phyloP scores from a whole-genome alignment of 2,113 vertebrate genomes.

The Hemiscyllium ocellatum region DNA sequence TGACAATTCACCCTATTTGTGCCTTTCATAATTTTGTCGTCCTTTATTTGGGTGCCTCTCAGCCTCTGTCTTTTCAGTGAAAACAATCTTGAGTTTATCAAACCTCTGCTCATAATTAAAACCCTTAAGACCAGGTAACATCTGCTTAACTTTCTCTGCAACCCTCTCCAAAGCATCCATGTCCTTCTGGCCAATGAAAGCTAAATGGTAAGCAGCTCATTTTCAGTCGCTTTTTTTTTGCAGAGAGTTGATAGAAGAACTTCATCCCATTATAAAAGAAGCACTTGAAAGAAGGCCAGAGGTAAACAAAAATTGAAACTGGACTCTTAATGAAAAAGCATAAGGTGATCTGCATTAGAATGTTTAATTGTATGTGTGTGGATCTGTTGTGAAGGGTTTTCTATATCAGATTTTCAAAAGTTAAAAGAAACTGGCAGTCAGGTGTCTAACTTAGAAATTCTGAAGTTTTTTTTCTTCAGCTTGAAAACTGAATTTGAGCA shows the following conservation, averaged over 20 bases:
- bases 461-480: background rate
- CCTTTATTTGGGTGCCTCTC: too few species aligned
- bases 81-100: too few species aligned
- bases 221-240: conserved; percentile 43
- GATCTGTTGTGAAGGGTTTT: background rate
- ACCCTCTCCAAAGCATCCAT: too few species aligned
- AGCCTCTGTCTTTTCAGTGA: too few species aligned
- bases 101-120: too few species aligned
- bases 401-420: background rate
- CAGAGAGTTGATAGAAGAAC: conserved; percentile 94
- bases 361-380: background rate
- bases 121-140: too few species aligned
- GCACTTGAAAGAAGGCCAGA: conserved; percentile 98
- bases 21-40: too few species aligned
- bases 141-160: too few species aligned
- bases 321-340: background rate
- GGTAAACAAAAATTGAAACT: conserved; percentile 59
- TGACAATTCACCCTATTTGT: too few species aligned
- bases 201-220: background rate
- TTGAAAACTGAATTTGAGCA: background rate
- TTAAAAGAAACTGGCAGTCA: background rate
- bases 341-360: background rate
- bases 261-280: conserved; percentile 99
- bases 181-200: too few species aligned
- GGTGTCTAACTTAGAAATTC: background rate